Conservation (phyloP, 2,888 invertebrate genomes). For the Tetrapedia diversipes region DNA sequence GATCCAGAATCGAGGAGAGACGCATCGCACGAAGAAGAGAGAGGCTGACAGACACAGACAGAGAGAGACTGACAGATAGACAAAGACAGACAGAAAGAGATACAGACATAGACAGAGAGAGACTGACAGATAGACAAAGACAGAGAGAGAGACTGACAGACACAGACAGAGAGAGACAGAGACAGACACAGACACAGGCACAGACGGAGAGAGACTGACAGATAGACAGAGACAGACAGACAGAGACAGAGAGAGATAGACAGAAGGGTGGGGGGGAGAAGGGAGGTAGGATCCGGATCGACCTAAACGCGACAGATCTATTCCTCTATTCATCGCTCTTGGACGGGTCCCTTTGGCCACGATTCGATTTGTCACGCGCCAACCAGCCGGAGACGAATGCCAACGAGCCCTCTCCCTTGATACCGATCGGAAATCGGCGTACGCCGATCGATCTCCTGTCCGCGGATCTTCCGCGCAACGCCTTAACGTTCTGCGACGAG, state of each 20-base stretch:
- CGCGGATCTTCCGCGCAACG: too few species aligned
- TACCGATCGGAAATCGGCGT: slow-evolving; percentile 34
- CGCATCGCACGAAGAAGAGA: too few species aligned
- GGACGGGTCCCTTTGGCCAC: slow-evolving; percentile 38
- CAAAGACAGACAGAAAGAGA: slow-evolving; percentile 4
- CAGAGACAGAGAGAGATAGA: not conserved
- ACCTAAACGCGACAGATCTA: slow-evolving; percentile 61
- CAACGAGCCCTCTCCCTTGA: slow-evolving; percentile 10
- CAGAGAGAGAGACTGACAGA: slow-evolving; percentile 4
- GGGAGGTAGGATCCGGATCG: slow-evolving; percentile 19
- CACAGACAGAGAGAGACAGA: slow-evolving; percentile 6
- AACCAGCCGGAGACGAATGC: slow-evolving; percentile 21
- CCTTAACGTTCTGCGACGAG: too few species aligned
- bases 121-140: slow-evolving; percentile 20
- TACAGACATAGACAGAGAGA: slow-evolving; percentile 6
- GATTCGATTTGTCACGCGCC: slow-evolving; percentile 58
- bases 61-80: slow-evolving; percentile 15
- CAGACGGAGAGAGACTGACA: not conserved
- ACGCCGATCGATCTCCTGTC: slow-evolving; percentile 41
- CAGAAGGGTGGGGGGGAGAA: slow-evolving; percentile 11
- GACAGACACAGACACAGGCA: slow-evolving; percentile 5
- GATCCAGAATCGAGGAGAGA: slow-evolving; percentile 28
- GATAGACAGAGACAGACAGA: slow-evolving; percentile 25
- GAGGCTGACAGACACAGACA: too few species aligned
- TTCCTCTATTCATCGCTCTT: slow-evolving; percentile 56